Percentiles rank a stretch among this genome's conserved stretches.
Conservation (phyloP, 2,113 vertebrate species). For the Corythornis madagascariensis region DNA sequence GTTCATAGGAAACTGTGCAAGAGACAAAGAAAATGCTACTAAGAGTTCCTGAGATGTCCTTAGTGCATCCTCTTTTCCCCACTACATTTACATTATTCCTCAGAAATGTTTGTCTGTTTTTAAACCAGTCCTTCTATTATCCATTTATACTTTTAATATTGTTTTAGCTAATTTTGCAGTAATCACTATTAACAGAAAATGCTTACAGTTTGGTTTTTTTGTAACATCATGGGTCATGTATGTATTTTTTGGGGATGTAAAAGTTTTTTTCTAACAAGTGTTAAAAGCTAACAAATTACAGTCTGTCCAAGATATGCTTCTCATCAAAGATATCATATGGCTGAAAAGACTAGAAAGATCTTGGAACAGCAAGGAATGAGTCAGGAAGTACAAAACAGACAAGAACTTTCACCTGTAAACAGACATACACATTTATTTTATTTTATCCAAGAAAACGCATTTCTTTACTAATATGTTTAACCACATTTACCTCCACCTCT, state of each 20-base stretch:
- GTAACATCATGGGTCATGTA: not conserved
- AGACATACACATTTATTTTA: not conserved
- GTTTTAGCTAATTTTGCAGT: not conserved
- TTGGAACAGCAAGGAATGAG: not conserved
- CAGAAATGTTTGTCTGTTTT: not conserved
- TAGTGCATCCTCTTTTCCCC: not conserved
- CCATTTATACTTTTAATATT: not conserved
- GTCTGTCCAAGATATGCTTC: not conserved
- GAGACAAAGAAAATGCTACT: not conserved
- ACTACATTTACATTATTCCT: not conserved
- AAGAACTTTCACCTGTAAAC: not conserved
- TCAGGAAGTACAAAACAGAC: not conserved
- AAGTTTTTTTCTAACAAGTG: not conserved
- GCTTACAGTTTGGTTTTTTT: not conserved
- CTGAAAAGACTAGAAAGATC: not conserved
- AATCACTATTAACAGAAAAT: not conserved
- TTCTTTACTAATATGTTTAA: not conserved
- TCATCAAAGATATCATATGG: not conserved
- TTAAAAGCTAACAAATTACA: not conserved
- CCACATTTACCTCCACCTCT: not conserved
- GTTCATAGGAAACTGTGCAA: not conserved
- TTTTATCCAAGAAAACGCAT: not conserved
- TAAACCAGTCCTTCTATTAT: not conserved
- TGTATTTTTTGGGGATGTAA: not conserved
- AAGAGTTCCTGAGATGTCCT: not conserved